Evolutionary conservation across 2,888 invertebrate species (phyloP), one percentile per base, ranked within the genome.

Genomic region (Odontomyia ornata): DNA sequence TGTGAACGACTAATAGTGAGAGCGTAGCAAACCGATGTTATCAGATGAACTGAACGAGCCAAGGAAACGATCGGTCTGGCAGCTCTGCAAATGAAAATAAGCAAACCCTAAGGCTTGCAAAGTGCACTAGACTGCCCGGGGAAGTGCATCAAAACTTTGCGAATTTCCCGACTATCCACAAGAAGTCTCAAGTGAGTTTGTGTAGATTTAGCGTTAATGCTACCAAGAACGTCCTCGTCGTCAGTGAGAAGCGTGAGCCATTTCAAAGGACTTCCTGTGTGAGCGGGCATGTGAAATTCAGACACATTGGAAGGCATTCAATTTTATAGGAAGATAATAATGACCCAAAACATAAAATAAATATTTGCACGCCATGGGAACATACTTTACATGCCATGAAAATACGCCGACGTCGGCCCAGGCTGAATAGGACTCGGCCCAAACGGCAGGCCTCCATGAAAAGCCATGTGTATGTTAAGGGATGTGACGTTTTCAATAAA

Each of bases 201-300:
- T 52, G 52, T 25, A 23, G 21, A 23, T 60, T 25, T 60, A 4
- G 9, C 3, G 25, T 60, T 36, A 7, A 25, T 23, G 25, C 60
- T 25, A 23, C 4, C 25, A 60, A 23, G 60, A 60, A 60, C 60
- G 18, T n/a, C n/a, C n/a, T n/a, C n/a, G n/a, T n/a, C n/a, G n/a
- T n/a, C n/a, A n/a, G 60, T 23, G 60, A 4, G 23, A 60, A 23
- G 23, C 18, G 21, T 18, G 60, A 23, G 23, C 25, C 5, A 13
- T 60, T 60, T 60, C 60, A 60, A 60, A 25, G 60, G 25, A 60
- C 60, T 60, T 60, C 60, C 60, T 60, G 60, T n/a, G n/a, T 11
- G 60, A 60, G 25, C 60, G 23, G 23, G 60, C 23, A 60, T 60
- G 21, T 60, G 15, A 60, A 60, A 60, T 60, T 60, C 60, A 21